Evolutionary conservation across 2,113 vertebrate genomes (phyloP), one percentile per base, ranked within the genome.

Genomic region (Beaufortia kweichowensis): DNA sequence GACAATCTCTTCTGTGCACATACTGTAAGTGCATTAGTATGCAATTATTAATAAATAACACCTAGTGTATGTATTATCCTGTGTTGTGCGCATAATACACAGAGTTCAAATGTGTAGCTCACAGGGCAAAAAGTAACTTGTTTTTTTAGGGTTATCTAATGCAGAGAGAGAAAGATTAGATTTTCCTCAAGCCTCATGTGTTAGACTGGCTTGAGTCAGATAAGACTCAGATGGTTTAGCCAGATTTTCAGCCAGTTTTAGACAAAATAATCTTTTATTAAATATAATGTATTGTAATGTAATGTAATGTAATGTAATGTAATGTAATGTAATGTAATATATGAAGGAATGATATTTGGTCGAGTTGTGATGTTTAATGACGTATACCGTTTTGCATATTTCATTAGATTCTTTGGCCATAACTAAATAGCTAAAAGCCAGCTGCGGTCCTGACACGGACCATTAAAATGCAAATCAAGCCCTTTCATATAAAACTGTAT

Each of bases 391-490:
- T 87, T 63, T 84, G 85, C 80, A 86, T 87, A 87, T 88, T 90
- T 90, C 87, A 90, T 90, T 90, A 85, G 33, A 29, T 76, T 71
- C 72, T 85, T 79, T 84, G 85, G 82, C 53, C 14, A 78, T 19
- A 78, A 84, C 80, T 83, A 87, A 84, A 74, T 24, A 62, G 87
- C 89, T 87, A 62, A 80, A 78, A 83, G 86, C 79, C 85, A 84
- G 55, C 76, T 53, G 87, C 89, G 70, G 85, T 71, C 59, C 77
- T 84, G 67, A 87, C 88, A 86, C 78, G 86, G 74, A 74, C 88
- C 67, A 39, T 90, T 91, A 88, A 87, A 83, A 89, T 89, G 91
- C 91, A 90, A 92, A 92, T 87, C 33, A 81, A 83, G 83, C 82
- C 79, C 84, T 74, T 86, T 78, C 88, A 84, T 81, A 81, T 85